Conservation (phyloP, 2,888 invertebrate species). For the Euclidia mi region DNA sequence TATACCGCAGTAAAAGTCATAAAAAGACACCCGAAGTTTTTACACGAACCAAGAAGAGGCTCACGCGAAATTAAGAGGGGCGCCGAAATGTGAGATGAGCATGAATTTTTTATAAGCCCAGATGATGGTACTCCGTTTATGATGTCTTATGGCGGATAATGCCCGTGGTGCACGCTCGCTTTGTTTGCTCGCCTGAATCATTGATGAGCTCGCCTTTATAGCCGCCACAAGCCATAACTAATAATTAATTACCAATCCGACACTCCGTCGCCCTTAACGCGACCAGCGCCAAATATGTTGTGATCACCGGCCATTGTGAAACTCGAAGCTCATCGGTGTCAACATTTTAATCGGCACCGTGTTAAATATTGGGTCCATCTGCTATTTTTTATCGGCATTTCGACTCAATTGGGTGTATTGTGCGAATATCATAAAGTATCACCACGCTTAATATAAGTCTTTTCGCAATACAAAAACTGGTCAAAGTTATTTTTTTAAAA, state of each 20-base stretch:
- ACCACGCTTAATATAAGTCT: conserved; percentile 52
- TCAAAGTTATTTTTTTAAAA: conserved; percentile 46
- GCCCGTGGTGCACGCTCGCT: conserved; percentile 83
- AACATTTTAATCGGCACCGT: conserved; percentile 58
- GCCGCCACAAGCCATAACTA: conserved; percentile 77
- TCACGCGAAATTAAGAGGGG: conserved; percentile 90
- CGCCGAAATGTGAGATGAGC: conserved; percentile 90
- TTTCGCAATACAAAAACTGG: conserved; percentile 46
- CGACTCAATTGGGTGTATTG: conserved; percentile 47
- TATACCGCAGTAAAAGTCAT: conserved; percentile 91
- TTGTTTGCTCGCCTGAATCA: conserved; percentile 85
- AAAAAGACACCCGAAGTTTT: conserved; percentile 90
- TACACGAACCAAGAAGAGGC: conserved; percentile 89
- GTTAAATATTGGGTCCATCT: conserved; percentile 57
- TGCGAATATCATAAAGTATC: conserved; percentile 54
- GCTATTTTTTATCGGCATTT: conserved; percentile 55
- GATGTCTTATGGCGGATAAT: conserved; percentile 89
- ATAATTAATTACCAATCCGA: conserved; percentile 84
- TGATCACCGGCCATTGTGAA: conserved; percentile 53
- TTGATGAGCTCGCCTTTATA: conserved; percentile 85
- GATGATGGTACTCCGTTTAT: conserved; percentile 90
- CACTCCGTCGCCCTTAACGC: conserved; percentile 55
- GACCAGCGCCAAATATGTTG: conserved; percentile 57
- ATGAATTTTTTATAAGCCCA: conserved; percentile 90
- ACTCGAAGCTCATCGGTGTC: conserved; percentile 54